A percentile compares a stretch with the other conserved stretches of the same genome.
Evolutionary conservation across 1,140 invertebrate genomes (phyloP).

Genomic region (Pogonomyrmex californicus): DNA sequence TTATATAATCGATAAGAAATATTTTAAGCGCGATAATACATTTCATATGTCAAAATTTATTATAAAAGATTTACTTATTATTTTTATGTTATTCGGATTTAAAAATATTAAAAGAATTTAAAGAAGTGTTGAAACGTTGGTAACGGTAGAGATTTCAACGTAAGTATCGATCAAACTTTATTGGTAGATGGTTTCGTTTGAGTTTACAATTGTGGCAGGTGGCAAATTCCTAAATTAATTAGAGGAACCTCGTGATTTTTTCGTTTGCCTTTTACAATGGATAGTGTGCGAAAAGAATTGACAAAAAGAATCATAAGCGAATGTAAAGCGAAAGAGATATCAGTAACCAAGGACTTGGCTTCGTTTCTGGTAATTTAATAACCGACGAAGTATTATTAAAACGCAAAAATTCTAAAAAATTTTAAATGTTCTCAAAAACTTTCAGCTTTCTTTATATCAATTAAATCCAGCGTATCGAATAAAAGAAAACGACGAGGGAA

Average conservation of each 20-base stretch:
- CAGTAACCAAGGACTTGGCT: slow-evolving; percentile 78
- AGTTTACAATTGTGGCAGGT: background rate
- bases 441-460: slow-evolving; percentile 61
- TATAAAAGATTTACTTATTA: background rate
- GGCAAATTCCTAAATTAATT: slow-evolving; percentile 18
- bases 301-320: slow-evolving; percentile 74
- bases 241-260: background rate
- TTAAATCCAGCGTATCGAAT: slow-evolving; percentile 76
- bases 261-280: slow-evolving; percentile 71
- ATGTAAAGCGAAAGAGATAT: slow-evolving; percentile 73
- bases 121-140: background rate
- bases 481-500: slow-evolving; percentile 64
- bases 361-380: slow-evolving; percentile 81
- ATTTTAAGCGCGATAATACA: background rate
- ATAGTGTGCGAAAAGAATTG: slow-evolving; percentile 75
- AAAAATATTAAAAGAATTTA: background rate
- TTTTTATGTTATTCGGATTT: background rate
- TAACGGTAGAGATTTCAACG: background rate
- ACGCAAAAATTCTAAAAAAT: background rate
- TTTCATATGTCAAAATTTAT: background rate
- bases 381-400: background rate
- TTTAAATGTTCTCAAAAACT: background rate
- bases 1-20: slow-evolving; percentile 14
- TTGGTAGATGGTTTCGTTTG: slow-evolving; percentile 6
- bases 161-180: slow-evolving; percentile 74